Evolutionary conservation across 2,888 invertebrate genomes (phyloP).

Genomic region (Nomada fucata): DNA sequence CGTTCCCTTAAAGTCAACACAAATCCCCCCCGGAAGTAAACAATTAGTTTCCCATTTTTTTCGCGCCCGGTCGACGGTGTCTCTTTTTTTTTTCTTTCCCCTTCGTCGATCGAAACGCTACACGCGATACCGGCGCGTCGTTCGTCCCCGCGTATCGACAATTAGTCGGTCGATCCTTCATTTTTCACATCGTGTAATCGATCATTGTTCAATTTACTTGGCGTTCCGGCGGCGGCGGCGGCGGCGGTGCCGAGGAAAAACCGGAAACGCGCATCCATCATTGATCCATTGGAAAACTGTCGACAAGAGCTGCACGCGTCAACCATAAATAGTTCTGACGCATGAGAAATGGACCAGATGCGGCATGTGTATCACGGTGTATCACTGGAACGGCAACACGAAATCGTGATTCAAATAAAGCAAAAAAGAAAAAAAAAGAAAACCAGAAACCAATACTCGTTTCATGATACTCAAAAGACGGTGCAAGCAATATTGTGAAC

Average conservation of each 20-base stretch:
- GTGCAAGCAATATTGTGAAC: neutral
- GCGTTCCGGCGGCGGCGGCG: constrained; percentile 36
- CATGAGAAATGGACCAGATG: constrained; percentile 66
- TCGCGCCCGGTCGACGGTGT: constrained; percentile 12
- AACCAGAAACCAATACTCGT: too few species aligned
- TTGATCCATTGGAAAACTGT: constrained; percentile 72
- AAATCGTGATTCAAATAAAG: constrained; percentile 48
- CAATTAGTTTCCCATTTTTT: constrained; percentile 49
- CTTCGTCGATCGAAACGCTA: constrained; percentile 17
- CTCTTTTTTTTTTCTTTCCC: neutral
- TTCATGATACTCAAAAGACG: too few species aligned
- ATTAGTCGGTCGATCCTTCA: constrained; percentile 67
- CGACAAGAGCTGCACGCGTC: constrained; percentile 63
- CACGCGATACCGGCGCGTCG: constrained; percentile 21
- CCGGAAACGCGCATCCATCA: constrained; percentile 70
- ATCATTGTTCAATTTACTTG: constrained; percentile 74
- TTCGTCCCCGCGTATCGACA: constrained; percentile 58
- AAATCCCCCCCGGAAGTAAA: constrained; percentile 22
- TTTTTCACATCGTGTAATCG: constrained; percentile 70
- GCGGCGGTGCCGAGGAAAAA: constrained; percentile 45
- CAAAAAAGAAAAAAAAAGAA: too few species aligned
- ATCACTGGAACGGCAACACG: constrained; percentile 49
- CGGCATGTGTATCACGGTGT: constrained; percentile 56
- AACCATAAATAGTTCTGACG: constrained; percentile 72
- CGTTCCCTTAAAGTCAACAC: constrained; percentile 4